Conservation (phyloP, 2,113 vertebrate species). For the Rhegmatorhina hoffmannsi region DNA sequence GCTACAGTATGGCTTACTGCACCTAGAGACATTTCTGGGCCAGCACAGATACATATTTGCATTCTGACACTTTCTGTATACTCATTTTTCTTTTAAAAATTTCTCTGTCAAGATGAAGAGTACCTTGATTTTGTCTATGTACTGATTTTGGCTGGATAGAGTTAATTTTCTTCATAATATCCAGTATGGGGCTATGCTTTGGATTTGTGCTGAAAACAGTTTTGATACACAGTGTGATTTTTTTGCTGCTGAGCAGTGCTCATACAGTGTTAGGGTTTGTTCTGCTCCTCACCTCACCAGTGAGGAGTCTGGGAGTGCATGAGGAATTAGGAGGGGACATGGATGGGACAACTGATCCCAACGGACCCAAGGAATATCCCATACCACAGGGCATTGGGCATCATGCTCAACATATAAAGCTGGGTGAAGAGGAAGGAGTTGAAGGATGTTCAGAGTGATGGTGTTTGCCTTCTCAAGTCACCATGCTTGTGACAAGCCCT, state of each 20-base stretch:
- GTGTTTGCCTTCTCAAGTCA: background rate
- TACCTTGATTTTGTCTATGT: background rate
- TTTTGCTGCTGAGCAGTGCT: background rate
- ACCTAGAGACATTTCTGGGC: background rate
- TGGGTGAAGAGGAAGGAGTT: background rate
- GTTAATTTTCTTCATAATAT: background rate
- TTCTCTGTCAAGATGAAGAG: background rate
- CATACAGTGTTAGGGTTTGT: background rate
- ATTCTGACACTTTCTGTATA: background rate
- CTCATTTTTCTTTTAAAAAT: background rate
- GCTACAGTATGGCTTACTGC: background rate
- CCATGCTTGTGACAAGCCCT: background rate
- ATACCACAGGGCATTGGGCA: too few relatives aligned
- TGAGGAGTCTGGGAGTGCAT: background rate
- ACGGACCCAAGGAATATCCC: background rate
- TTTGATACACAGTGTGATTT: background rate
- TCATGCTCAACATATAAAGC: background rate
- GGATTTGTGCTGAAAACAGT: background rate
- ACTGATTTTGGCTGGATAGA: background rate
- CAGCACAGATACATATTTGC: background rate
- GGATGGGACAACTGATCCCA: too few relatives aligned
- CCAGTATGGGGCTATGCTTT: background rate
- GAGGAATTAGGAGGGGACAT: background rate
- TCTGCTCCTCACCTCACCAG: background rate
- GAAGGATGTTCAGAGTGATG: background rate